Conservation (phyloP, 2,113 vertebrate genomes). For the Camelus dromedarius region DNA sequence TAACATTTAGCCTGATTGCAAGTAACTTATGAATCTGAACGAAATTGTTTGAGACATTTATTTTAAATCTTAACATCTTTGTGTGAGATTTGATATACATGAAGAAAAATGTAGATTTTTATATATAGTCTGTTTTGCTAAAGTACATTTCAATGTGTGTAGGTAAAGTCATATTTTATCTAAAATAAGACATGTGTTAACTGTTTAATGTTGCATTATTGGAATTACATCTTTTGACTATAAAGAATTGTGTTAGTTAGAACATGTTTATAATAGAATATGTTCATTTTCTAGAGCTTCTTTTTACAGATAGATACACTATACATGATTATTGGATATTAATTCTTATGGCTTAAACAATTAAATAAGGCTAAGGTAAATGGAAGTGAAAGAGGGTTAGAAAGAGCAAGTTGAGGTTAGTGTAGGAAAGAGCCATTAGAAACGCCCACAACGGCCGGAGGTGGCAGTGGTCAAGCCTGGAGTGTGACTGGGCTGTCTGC, state of each 20-base stretch:
- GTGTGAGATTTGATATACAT: neutral
- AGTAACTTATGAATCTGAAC: conserved; percentile 66
- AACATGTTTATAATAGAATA: neutral
- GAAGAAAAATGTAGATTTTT: neutral
- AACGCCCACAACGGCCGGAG: neutral
- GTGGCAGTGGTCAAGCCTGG: fast-evolving
- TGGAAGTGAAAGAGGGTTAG: neutral
- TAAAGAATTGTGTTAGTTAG: neutral
- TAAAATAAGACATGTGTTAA: neutral
- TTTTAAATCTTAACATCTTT: conserved; percentile 70
- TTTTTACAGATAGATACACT: neutral
- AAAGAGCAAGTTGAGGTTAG: neutral
- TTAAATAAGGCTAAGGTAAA: neutral
- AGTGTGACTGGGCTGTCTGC: fast-evolving
- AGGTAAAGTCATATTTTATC: conserved; percentile 40
- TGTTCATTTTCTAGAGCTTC: neutral
- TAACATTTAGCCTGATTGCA: conserved; percentile 63
- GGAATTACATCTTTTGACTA: neutral
- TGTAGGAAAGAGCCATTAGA: neutral
- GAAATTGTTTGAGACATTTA: conserved; percentile 66
- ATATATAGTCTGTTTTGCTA: conserved; percentile 9
- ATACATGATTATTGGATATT: neutral
- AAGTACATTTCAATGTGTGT: neutral
- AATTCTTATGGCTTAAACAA: neutral
- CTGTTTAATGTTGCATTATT: neutral